These are phyloP conservation scores for Fopius arisanus DNA, from an alignment of 1,140 invertebrate species.

Conservation along the genomic window DNA sequence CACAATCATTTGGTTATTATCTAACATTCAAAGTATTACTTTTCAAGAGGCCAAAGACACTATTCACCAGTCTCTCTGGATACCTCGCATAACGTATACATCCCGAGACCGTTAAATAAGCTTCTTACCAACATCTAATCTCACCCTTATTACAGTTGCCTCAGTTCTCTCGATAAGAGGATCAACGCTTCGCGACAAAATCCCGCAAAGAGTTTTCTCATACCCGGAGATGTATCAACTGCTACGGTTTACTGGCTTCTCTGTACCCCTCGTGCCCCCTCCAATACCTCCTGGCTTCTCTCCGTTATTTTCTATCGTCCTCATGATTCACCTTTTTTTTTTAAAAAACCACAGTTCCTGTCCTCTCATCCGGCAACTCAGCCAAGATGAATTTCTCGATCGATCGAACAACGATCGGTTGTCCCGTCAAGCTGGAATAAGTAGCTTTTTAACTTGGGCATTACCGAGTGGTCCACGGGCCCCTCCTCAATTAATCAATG, in stretches of 20 bases:
- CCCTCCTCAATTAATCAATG: not conserved
- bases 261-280: not conserved
- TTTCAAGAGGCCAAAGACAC: not conserved
- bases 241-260: conserved; percentile 32
- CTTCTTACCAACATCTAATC: conserved; percentile 46
- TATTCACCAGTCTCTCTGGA: not conserved
- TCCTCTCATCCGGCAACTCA: not conserved
- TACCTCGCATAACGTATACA: not conserved
- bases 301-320: not conserved
- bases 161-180: conserved; percentile 49
- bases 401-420: not conserved
- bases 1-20: not conserved
- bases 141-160: conserved; percentile 48
- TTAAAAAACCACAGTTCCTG: not conserved
- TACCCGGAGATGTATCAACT: conserved; percentile 33
- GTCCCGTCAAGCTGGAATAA: not conserved
- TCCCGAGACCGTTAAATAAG: conserved; percentile 40
- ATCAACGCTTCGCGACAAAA: conserved; percentile 38
- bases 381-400: not conserved
- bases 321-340: not conserved
- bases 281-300: not conserved
- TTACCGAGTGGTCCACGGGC: too few species aligned
- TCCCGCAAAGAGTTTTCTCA: conserved; percentile 40
- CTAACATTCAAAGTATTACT: not conserved
- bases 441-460: not conserved